Percentiles rank a stretch among this genome's conserved stretches.
phyloP scores from a whole-genome alignment of 1,140 invertebrate genomes.

The Calephelis nemesis region DNA sequence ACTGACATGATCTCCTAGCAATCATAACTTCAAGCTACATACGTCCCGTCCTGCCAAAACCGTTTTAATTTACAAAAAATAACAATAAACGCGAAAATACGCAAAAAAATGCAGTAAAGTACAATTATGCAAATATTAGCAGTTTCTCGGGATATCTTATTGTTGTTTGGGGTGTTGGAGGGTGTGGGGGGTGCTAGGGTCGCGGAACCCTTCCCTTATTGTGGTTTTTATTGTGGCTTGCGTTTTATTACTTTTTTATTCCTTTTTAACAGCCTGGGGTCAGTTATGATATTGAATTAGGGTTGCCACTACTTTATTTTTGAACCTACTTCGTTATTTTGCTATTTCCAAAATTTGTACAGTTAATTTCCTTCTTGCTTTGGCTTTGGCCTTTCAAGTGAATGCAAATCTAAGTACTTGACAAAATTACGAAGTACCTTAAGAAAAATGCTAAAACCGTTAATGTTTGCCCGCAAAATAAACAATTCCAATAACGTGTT shows the following conservation, averaged over 20 bases:
- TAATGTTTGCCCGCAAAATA: too few species aligned
- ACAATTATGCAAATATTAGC: constrained; percentile 35
- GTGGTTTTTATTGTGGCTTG: constrained; percentile 27
- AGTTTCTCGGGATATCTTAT: constrained; percentile 26
- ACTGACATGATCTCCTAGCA: too few species aligned
- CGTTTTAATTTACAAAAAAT: constrained; percentile 15
- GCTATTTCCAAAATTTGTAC: too few species aligned
- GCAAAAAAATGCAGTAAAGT: constrained; percentile 21
- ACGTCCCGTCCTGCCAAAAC: background rate
- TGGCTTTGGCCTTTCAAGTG: too few species aligned
- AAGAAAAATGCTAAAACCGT: too few species aligned
- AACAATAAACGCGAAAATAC: background rate
- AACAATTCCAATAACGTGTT: too few species aligned
- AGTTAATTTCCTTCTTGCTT: too few species aligned
- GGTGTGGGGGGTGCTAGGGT: constrained; percentile 23
- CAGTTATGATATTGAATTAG: constrained; percentile 24
- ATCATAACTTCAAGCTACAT: background rate
- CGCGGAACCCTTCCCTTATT: constrained; percentile 27
- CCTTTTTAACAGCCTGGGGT: constrained; percentile 24
- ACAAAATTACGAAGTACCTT: too few species aligned
- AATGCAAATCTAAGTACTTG: too few species aligned
- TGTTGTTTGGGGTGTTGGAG: constrained; percentile 9
- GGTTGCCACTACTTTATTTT: background rate
- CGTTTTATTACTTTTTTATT: constrained; percentile 28
- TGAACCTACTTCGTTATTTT: too few species aligned